Conservation (phyloP, 2,888 invertebrate species). For the Bibio marci region DNA sequence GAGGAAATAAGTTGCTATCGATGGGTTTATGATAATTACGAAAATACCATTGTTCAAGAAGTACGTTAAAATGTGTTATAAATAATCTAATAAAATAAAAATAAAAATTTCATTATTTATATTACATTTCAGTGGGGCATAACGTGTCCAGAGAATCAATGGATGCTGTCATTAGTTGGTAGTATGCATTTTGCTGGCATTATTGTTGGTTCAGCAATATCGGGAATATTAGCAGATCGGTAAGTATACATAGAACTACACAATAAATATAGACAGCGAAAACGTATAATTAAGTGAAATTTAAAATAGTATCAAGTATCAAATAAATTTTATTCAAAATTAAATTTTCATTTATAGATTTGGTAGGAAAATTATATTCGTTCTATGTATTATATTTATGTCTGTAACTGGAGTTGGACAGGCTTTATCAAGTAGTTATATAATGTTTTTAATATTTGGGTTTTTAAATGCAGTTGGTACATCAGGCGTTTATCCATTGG, state of each 20-base stretch:
- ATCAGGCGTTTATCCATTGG: slow-evolving; percentile 40
- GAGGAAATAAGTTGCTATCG: slow-evolving; percentile 27
- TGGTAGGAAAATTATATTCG: slow-evolving; percentile 40
- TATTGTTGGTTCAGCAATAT: slow-evolving; percentile 38
- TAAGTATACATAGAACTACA: no score
- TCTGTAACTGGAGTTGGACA: slow-evolving; percentile 37
- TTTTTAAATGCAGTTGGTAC: slow-evolving; percentile 43
- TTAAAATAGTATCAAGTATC: no score
- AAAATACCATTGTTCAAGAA: slow-evolving; percentile 39
- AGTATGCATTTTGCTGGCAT: slow-evolving; percentile 45
- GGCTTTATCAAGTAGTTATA: slow-evolving; percentile 34
- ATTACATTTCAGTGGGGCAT: slow-evolving; percentile 43
- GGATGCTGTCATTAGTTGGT: slow-evolving; percentile 42
- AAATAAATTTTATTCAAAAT: slow-evolving; percentile 1
- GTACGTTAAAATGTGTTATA: no score
- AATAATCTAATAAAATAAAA: no score
- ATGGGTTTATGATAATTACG: slow-evolving; percentile 34
- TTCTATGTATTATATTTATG: slow-evolving; percentile 38
- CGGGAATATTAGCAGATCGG: slow-evolving; percentile 43
- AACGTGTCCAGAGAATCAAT: slow-evolving; percentile 40
- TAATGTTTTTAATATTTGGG: slow-evolving; percentile 34
- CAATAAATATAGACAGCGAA: no score
- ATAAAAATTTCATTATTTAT: no score
- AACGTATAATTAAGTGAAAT: no score
- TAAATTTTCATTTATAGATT: slow-evolving; percentile 26